Base-by-base conservation (phyloP, 2,888 invertebrate species). In the Dione vanillae region DNA sequence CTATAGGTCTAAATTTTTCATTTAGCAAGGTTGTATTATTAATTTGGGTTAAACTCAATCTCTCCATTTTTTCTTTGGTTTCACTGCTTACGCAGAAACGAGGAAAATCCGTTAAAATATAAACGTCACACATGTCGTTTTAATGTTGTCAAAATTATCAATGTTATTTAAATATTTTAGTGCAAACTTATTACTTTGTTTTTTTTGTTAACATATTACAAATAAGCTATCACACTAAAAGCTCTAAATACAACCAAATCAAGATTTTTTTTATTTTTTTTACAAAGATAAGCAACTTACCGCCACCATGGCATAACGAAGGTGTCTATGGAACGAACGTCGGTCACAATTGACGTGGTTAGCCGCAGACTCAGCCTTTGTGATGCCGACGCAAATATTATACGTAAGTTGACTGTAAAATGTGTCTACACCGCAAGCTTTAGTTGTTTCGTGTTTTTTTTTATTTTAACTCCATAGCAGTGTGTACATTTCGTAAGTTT, bases 291-390 rank as follows among this genome's bases (percentile, higher is more conserved):
- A 27, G n/a, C 59, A 52, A n/a, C 40, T 52, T 37, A 52, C 65
- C 52, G 45, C 47, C 27, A 16, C 3, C 27, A 27, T 27, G 41
- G 1, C 43, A 65, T 54, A 54, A 54, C 52, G 52, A 65, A 19
- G 49, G 49, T 20, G 61, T 61, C 43, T 35, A 40, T 20, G 47
- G 64, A n/a, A 9, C 49, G 11, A 37, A 58, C 64, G 45, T 70
- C 79, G 80, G 78, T 69, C 75, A 72, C 79, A 79, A 77, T 74
- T 82, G 85, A 80, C 85, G 88, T 80, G 87, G 87, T 85, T 73
- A 72, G 77, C 79, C 78, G 76, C 79, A 78, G 74, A 75, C 76
- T 68, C 73, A 69, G 67, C 66, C 79, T 79, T 81, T 82, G 81
- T 75, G 74, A 54, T 74, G 77, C 81, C 79, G 78, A 81, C 83